phyloP scores from a whole-genome alignment of 1,140 invertebrate species.

The Zaprionus lachaisei region DNA sequence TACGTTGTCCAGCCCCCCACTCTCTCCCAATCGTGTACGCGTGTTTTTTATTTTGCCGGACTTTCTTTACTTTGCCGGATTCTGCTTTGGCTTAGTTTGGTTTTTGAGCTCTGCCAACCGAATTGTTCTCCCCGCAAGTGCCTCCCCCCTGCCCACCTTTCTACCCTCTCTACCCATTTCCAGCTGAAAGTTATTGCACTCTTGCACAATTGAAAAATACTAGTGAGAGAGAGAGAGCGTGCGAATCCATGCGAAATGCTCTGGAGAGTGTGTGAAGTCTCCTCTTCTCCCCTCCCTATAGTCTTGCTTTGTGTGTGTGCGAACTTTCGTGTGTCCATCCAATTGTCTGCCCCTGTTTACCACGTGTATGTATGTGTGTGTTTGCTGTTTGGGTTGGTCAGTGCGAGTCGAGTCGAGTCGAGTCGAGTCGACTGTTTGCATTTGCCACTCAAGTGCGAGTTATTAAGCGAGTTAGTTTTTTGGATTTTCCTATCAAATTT shows the following conservation, averaged over 20 bases:
- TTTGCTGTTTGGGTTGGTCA: conserved; percentile 34
- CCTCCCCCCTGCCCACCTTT: background rate
- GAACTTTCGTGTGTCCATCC: conserved; percentile 15
- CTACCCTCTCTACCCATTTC: background rate
- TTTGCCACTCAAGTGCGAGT: conserved; percentile 63
- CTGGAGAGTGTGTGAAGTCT: conserved; percentile 1
- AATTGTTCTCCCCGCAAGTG: conserved; percentile 1
- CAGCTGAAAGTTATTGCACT: conserved; percentile 51
- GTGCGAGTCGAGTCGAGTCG: conserved; percentile 20
- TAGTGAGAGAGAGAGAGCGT: background rate
- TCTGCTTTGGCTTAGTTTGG: conserved; percentile 50
- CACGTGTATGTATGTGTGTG: conserved; percentile 6
- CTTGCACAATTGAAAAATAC: conserved; percentile 42
- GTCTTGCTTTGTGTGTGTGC: background rate
- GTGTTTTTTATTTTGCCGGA: conserved; percentile 39
- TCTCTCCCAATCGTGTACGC: background rate
- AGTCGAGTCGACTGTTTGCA: conserved; percentile 42
- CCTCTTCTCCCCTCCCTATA: background rate
- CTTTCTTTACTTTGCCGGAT: conserved; percentile 51
- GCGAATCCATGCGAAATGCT: conserved; percentile 17
- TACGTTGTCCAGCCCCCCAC: background rate
- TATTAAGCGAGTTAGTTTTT: conserved; percentile 67
- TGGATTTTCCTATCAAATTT: conserved; percentile 65
- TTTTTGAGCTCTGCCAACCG: conserved; percentile 40
- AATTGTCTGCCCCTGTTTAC: conserved; percentile 1